phyloP scores from a whole-genome alignment of 2,113 vertebrate genomes.

The Irena cyanogastra region DNA sequence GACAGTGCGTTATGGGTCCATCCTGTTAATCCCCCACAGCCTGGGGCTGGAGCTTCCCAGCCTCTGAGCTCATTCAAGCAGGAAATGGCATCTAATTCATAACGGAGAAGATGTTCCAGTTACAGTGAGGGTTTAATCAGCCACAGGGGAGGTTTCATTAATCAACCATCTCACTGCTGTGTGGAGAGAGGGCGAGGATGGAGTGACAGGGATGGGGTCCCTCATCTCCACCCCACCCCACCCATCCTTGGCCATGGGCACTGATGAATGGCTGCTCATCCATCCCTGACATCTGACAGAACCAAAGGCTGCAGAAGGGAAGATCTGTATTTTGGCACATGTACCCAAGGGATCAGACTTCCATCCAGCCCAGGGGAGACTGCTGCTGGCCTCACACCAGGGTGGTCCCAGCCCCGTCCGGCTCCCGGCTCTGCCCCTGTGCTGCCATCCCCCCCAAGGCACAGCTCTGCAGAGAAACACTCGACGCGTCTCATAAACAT shows the following conservation, averaged over 20 bases:
- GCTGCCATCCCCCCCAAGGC: slow-evolving; percentile 25
- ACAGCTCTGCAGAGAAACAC: slow-evolving; percentile 65
- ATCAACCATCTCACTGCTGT: neutral
- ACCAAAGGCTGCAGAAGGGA: neutral
- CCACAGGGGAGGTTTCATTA: neutral
- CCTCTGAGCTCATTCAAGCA: neutral
- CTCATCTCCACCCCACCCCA: neutral
- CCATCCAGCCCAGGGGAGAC: neutral
- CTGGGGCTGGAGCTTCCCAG: neutral
- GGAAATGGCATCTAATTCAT: slow-evolving; percentile 1
- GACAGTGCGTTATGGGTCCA: neutral
- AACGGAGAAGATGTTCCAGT: neutral
- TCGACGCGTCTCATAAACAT: slow-evolving; percentile 72
- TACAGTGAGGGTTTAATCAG: neutral
- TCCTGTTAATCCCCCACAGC: neutral
- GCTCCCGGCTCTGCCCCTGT: neutral
- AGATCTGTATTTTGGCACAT: neutral
- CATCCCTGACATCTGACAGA: neutral
- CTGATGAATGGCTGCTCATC: neutral
- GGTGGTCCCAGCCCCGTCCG: fast-evolving
- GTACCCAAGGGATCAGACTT: neutral
- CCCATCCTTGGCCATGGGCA: fast-evolving
- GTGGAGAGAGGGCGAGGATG: neutral
- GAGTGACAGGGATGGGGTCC: neutral
- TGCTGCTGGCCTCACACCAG: neutral